These are phyloP conservation scores for Papilio helenus DNA, from an alignment of 1,140 invertebrate genomes.

Conservation along the genomic window DNA sequence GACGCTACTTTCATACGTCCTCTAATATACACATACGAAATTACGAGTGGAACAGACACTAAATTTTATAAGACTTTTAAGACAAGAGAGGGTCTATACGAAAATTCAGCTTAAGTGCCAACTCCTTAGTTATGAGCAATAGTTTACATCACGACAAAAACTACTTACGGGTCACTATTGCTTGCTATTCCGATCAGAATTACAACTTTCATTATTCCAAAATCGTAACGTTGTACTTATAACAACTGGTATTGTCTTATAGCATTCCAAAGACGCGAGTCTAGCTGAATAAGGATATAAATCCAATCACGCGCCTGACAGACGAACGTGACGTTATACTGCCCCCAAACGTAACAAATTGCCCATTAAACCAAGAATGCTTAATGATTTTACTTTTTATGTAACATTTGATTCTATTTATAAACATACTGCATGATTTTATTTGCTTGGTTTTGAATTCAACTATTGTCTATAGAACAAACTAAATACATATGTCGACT, in stretches of 20 bases:
- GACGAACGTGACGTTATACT: conserved; percentile 22
- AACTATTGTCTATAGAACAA: background rate
- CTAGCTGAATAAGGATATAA: background rate
- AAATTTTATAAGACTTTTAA: too few species aligned
- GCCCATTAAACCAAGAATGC: conserved; percentile 12
- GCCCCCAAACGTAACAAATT: conserved; percentile 15
- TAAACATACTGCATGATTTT: background rate
- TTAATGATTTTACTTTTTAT: conserved; percentile 23
- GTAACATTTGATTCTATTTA: conserved; percentile 10
- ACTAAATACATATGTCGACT: background rate
- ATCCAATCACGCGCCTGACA: conserved; percentile 11
- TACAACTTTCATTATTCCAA: conserved; percentile 6
- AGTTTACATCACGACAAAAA: background rate
- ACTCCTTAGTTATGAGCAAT: too few species aligned
- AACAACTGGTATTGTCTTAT: conserved; percentile 18
- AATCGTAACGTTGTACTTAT: background rate
- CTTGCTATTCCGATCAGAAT: background rate
- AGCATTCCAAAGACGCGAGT: conserved; percentile 5
- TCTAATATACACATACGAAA: too few species aligned
- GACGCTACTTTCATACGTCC: too few species aligned
- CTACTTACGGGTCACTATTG: background rate
- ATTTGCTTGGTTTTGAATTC: background rate
- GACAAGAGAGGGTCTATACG: too few species aligned
- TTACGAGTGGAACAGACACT: too few species aligned
- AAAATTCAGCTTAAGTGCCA: too few species aligned